Conservation (phyloP, 2,888 invertebrate species). For the Abscondita cerata region DNA sequence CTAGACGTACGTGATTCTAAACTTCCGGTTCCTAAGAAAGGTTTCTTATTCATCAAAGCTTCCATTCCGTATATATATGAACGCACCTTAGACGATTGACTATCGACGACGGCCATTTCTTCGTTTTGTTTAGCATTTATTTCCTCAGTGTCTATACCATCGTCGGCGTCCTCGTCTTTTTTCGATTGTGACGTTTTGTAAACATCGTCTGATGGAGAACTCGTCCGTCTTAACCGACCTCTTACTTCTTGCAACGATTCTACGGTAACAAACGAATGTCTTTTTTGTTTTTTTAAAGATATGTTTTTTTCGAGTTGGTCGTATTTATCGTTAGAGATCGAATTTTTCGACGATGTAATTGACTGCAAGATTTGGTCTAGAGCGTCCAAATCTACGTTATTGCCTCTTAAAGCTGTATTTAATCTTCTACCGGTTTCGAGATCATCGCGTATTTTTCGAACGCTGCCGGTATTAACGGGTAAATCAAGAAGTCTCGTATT, state of each 20-base stretch:
- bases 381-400: slow-evolving; percentile 63
- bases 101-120: slow-evolving; percentile 44
- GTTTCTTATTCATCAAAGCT: slow-evolving; percentile 50
- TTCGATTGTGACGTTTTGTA: slow-evolving; percentile 38
- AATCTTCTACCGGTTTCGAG: slow-evolving; percentile 63
- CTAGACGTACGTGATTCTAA: slow-evolving; percentile 58
- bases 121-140: slow-evolving; percentile 25
- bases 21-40: slow-evolving; percentile 58
- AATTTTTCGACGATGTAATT: slow-evolving; percentile 52
- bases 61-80: slow-evolving; percentile 61
- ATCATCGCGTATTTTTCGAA: slow-evolving; percentile 63
- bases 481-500: slow-evolving; percentile 48
- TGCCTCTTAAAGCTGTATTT: slow-evolving; percentile 62
- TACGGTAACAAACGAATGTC: slow-evolving; percentile 65
- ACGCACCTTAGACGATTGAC: slow-evolving; percentile 51
- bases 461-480: slow-evolving; percentile 62
- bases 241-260: slow-evolving; percentile 67
- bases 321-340: slow-evolving; percentile 45
- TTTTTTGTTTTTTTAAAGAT: slow-evolving; percentile 48
- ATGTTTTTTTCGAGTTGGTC: slow-evolving; percentile 41
- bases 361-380: slow-evolving; percentile 61
- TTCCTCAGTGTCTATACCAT: slow-evolving; percentile 60
- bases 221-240: slow-evolving; percentile 64
- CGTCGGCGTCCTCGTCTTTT: slow-evolving; percentile 55
- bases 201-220: slow-evolving; percentile 57